Percentiles rank a stretch among this genome's conserved stretches.
Conservation (phyloP, 2,113 vertebrate species). For the Promerops cafer region DNA sequence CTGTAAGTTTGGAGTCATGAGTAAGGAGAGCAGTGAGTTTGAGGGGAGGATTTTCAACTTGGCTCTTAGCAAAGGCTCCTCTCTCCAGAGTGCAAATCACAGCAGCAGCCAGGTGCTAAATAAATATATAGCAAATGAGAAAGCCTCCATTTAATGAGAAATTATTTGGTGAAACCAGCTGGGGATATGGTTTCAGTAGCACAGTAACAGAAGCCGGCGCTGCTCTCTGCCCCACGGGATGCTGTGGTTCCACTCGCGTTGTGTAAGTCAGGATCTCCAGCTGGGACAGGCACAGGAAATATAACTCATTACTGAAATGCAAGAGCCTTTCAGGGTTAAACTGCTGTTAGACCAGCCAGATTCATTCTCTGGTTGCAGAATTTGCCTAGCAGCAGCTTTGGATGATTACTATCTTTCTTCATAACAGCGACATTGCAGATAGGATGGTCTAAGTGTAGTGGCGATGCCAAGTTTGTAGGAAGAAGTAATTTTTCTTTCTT, state of each 20-base stretch:
- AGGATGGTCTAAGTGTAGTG: not conserved
- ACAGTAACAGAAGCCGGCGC: accelerated
- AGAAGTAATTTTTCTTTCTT: not conserved
- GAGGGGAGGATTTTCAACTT: not conserved
- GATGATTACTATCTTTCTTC: not conserved
- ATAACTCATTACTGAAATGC: not conserved
- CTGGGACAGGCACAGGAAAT: conserved; percentile 18
- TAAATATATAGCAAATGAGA: conserved; percentile 6
- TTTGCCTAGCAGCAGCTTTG: conserved; percentile 11
- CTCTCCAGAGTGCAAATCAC: not conserved
- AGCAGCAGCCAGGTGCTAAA: not conserved
- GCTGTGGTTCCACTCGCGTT: not conserved
- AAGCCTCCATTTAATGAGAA: not conserved
- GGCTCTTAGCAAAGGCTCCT: not conserved
- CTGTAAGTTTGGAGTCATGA: not conserved
- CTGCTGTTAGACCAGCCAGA: not conserved
- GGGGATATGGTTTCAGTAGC: conserved; percentile 13
- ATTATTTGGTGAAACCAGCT: not conserved
- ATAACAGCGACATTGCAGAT: not conserved
- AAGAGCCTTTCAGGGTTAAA: not conserved
- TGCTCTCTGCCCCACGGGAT: not conserved
- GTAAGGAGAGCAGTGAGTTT: not conserved
- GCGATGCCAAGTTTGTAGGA: not conserved
- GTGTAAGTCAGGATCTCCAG: not conserved
- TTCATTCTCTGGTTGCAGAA: not conserved